These are phyloP conservation scores for Agonum fuliginosum DNA, from an alignment of 2,888 invertebrate species.

Conservation along the genomic window DNA sequence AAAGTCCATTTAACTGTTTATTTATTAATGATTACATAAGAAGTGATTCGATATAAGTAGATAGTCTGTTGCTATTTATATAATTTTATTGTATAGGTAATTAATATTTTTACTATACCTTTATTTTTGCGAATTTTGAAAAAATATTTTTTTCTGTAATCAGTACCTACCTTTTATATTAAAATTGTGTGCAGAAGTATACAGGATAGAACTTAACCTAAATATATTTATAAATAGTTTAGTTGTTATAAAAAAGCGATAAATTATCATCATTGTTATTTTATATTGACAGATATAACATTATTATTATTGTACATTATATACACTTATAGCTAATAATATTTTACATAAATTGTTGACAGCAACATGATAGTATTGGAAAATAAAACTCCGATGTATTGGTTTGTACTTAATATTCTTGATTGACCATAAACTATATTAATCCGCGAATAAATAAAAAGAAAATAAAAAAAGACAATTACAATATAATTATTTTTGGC, in stretches of 20 bases:
- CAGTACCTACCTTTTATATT: too few species aligned
- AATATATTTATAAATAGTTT: too few species aligned
- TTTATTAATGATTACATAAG: too few species aligned
- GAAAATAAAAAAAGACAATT: conserved; percentile 30
- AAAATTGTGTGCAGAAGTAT: too few species aligned
- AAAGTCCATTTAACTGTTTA: too few species aligned
- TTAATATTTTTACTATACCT: too few species aligned
- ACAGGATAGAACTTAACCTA: too few species aligned
- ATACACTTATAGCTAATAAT: conserved; percentile 13
- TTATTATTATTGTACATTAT: conserved; percentile 9
- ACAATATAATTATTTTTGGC: conserved; percentile 46
- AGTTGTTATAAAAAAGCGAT: background rate
- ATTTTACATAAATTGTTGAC: background rate
- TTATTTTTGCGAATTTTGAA: too few species aligned
- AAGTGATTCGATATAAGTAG: too few species aligned
- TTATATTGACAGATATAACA: conserved; percentile 23
- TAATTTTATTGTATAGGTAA: too few species aligned
- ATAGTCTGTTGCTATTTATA: too few species aligned
- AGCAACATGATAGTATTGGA: conserved; percentile 16
- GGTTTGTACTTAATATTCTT: conserved; percentile 52
- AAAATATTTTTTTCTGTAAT: too few species aligned
- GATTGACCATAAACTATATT: conserved; percentile 40
- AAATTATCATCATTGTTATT: conserved; percentile 6
- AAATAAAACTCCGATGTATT: conserved; percentile 21
- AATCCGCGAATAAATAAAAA: conserved; percentile 8